Conservation (phyloP, 1,140 invertebrate genomes). For the Hylaeus anthracinus region DNA sequence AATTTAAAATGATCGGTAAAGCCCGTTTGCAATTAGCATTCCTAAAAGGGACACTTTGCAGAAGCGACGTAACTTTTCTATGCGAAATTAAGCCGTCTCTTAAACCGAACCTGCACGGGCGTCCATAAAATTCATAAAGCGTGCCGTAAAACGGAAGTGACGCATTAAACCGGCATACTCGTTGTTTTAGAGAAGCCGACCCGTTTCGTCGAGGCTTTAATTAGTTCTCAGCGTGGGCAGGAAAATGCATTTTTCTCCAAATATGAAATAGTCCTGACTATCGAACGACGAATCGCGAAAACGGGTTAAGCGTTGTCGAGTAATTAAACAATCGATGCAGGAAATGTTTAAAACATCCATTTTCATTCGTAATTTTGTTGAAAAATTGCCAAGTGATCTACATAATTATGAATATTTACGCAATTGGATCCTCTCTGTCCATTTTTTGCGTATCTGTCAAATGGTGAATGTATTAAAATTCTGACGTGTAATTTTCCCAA, state of each 20-base stretch:
- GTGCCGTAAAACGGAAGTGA: conserved; percentile 27
- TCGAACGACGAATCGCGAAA: neutral
- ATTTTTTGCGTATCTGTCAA: too few species aligned
- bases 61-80: conserved; percentile 9
- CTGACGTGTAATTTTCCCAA: too few species aligned
- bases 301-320: neutral
- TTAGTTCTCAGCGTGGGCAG: neutral
- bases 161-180: conserved; percentile 19
- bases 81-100: conserved; percentile 35
- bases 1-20: conserved; percentile 10
- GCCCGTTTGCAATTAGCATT: conserved; percentile 8
- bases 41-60: neutral
- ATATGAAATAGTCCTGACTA: neutral
- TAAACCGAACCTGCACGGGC: conserved; percentile 32
- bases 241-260: neutral
- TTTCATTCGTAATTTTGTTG: too few species aligned
- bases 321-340: neutral
- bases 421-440: too few species aligned
- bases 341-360: too few species aligned
- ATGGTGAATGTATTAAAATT: too few species aligned
- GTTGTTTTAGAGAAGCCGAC: conserved; percentile 18
- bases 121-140: conserved; percentile 38
- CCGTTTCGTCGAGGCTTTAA: conserved; percentile 25
- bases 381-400: too few species aligned
- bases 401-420: too few species aligned